phyloP scores from a whole-genome alignment of 2,888 invertebrate species.

The Ormyrus nitidulus region DNA sequence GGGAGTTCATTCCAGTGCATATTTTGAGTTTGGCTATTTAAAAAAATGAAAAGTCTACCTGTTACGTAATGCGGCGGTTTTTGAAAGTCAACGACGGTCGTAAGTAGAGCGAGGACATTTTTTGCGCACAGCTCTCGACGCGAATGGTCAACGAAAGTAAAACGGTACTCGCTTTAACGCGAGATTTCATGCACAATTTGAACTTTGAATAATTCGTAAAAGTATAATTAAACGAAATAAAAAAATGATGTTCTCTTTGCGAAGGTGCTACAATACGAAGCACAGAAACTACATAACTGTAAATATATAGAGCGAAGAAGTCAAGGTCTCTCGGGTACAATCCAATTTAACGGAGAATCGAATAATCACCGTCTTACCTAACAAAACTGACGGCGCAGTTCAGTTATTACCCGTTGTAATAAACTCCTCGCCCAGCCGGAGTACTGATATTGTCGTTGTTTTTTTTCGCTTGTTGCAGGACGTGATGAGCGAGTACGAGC shows the following conservation, averaged over 20 bases:
- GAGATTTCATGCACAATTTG: neutral
- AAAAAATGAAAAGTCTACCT: neutral
- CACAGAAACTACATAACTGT: no score
- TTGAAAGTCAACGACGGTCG: constrained; percentile 7
- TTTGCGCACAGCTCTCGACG: neutral
- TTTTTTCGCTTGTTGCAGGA: constrained; percentile 65
- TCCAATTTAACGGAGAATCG: neutral
- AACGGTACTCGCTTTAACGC: constrained; percentile 8
- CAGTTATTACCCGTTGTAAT: neutral
- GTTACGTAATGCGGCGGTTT: neutral
- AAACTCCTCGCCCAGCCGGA: no score
- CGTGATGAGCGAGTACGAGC: constrained; percentile 89
- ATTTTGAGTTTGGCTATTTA: no score
- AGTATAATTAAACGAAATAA: no score
- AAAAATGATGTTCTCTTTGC: no score
- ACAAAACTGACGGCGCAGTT: neutral
- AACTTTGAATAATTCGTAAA: no score
- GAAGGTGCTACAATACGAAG: no score
- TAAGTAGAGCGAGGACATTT: constrained; percentile 34
- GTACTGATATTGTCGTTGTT: neutral
- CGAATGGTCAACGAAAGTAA: constrained; percentile 20
- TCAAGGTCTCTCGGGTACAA: neutral
- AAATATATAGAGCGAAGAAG: constrained; percentile 1
- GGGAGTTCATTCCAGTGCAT: neutral
- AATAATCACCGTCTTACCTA: neutral